These are phyloP conservation scores for Coenonympha arcania DNA, from an alignment of 2,888 invertebrate genomes.

Conservation along the genomic window DNA sequence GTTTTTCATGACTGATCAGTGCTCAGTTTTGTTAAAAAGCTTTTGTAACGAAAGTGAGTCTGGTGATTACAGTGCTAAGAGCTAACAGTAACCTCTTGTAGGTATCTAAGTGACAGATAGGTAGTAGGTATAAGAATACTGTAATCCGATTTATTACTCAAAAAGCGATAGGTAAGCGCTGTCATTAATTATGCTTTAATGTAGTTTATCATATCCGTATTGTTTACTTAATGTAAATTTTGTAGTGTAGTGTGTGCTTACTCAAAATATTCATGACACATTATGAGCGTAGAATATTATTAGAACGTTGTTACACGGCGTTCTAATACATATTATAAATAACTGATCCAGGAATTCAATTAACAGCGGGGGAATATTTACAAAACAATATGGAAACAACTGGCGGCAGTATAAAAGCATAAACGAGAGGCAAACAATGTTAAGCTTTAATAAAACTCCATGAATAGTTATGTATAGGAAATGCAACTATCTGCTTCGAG, in stretches of 20 bases:
- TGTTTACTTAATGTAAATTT: conserved; percentile 17
- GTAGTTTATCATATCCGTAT: conserved; percentile 1
- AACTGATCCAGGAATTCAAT: conserved; percentile 31
- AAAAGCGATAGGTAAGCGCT: background rate
- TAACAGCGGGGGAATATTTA: conserved; percentile 32
- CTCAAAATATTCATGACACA: conserved; percentile 25
- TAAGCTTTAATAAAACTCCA: conserved; percentile 60
- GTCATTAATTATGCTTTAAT: conserved; percentile 5
- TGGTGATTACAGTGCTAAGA: no score
- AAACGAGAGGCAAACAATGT: conserved; percentile 50
- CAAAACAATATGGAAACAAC: conserved; percentile 36
- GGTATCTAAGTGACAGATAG: no score
- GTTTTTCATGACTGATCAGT: no score
- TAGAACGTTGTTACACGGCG: conserved; percentile 24
- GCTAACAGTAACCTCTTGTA: no score
- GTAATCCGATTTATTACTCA: background rate
- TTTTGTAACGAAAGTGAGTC: no score
- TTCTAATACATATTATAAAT: conserved; percentile 28
- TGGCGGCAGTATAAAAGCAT: conserved; percentile 35
- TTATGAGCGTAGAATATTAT: conserved; percentile 25
- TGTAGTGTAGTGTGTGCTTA: conserved; percentile 18
- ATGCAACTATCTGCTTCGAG: conserved; percentile 68
- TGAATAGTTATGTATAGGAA: conserved; percentile 60
- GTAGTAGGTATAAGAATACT: background rate
- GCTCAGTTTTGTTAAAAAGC: no score